Evolutionary conservation across 2,113 vertebrate genomes (phyloP).

Genomic region (Turdus rufiventris): DNA sequence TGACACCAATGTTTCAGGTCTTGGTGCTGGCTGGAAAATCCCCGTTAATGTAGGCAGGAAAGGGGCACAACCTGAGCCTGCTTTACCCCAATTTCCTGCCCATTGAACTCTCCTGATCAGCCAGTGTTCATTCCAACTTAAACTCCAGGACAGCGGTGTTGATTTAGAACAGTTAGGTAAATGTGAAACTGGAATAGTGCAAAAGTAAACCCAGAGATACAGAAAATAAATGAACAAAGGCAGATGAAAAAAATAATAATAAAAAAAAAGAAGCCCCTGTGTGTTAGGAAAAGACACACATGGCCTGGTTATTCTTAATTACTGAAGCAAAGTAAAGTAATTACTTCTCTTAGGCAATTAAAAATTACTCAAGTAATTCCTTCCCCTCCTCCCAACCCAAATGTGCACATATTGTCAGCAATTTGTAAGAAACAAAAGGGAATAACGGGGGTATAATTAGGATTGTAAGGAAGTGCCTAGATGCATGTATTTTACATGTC

Average conservation of each 20-base stretch:
- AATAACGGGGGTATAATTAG: not conserved
- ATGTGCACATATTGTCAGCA: slow-evolving; percentile 10
- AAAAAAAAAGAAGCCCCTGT: not conserved
- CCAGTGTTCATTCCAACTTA: not conserved
- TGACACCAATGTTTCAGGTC: not conserved
- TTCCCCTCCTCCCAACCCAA: slow-evolving; percentile 24
- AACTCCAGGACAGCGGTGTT: not conserved
- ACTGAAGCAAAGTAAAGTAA: slow-evolving; percentile 54
- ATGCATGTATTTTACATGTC: not conserved
- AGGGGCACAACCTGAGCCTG: not conserved
- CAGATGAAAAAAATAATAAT: not conserved
- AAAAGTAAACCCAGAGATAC: not conserved
- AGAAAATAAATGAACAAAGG: not conserved
- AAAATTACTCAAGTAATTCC: slow-evolving; percentile 32
- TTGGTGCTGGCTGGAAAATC: not conserved
- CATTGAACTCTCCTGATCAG: not conserved
- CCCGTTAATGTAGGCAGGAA: not conserved
- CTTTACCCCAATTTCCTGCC: not conserved
- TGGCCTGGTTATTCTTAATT: slow-evolving; percentile 57
- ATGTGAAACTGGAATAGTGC: not conserved
- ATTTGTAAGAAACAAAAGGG: slow-evolving; percentile 34
- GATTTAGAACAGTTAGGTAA: not conserved
- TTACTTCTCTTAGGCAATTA: slow-evolving; percentile 63
- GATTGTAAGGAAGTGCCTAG: not conserved
- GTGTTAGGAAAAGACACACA: slow-evolving; percentile 16